Base-by-base conservation (phyloP, 2,888 invertebrate genomes). In the Deroplatys truncata region DNA sequence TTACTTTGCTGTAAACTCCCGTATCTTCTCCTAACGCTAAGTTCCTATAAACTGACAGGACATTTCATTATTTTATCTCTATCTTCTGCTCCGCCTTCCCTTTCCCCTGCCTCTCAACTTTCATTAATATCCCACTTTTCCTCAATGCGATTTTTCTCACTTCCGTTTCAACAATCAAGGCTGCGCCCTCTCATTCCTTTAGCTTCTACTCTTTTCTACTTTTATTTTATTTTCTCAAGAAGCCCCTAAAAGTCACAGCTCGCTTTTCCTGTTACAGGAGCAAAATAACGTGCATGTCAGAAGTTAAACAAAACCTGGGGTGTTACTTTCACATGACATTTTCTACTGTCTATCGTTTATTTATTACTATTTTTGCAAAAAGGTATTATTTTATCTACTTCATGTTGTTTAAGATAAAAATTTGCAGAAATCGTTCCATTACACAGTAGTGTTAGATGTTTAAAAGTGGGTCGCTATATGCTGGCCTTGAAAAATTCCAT, bases 1-100 rank as follows among this genome's bases (percentile, higher is more conserved):
- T 56, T 49, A 7, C 49, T 1, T 49, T 49, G 49, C 49, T 56
- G 56, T 56, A 56, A 56, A 72, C 56, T 72, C 4, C 56, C 25
- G 56, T 72, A 16, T 72, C 56, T 16, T 56, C 16, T 1, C n/a
- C 49, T 15, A 49, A 15, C 49, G 15, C 56, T 72, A 72, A 72
- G 20, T 16, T 49, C 28, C 49, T 85, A 49, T 49, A 85, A 83
- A 83, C 82, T 87, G 87, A 87, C 87, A 28, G 35, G 35, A 29
- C 87, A 87, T 87, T 87, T 87, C 87, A 83, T 87, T 87, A 87
- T 43, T 43, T 83, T 87, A 87, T 87, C 84, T 84, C 31, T 25
- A 28, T 35, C 31, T 25, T 25, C 13, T 29, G 13, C 29, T 20
- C 13, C 84, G 2, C 56, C 49, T n/a, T 85, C 8, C 49, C 84